Evolutionary conservation across 1,140 invertebrate species (phyloP), one percentile per base, ranked within the genome.

Genomic region (Pararge aegeria): DNA sequence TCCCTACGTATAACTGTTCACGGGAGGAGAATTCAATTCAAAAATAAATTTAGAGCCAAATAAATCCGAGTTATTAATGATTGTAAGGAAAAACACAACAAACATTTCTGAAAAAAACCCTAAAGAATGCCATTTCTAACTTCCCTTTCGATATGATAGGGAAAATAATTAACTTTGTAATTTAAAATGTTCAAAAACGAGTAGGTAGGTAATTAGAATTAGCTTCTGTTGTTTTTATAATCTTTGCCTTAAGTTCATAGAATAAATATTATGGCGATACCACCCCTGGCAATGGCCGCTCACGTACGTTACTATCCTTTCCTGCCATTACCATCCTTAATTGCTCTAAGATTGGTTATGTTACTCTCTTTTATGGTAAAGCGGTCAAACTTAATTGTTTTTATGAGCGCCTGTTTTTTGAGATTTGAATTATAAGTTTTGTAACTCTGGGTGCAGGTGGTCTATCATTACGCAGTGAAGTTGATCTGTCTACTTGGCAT

Each of bases 361-460:
- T 85, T 82, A 84, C 78, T 83, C 74, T 83, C 80, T 74, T 83
- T 84, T 87, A 88, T 83, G 78, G 83, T 83, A 83, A 81, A 68
- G 80, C 80, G 85, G 82, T 78, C 80, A 78, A 78, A 80, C 68
- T 77, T 87, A 85, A 88, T 88, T 87, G 80, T 85, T 87, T 88
- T 88, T 85, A 87, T 84, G 85, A 78, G 72, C 73, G 75, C 71
- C 78, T 83, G 78, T 80, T 83, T 88, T 84, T 82, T 71, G 71
- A 68, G 69, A 62, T 72, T 64, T 66, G 73, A 80, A 70, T 84
- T 86, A 88, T 87, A 77, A 79, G 71, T 81, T 80, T 75, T 80
- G 79, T 80, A 72, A 78, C 63, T 64, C 68, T 76, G 18, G n/a
- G 37, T 54, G 52, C 55, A 57, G 55, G 60, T 61, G 64, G 64